Conservation (phyloP, 1,140 invertebrate species). For the Nasonia longicornis region DNA sequence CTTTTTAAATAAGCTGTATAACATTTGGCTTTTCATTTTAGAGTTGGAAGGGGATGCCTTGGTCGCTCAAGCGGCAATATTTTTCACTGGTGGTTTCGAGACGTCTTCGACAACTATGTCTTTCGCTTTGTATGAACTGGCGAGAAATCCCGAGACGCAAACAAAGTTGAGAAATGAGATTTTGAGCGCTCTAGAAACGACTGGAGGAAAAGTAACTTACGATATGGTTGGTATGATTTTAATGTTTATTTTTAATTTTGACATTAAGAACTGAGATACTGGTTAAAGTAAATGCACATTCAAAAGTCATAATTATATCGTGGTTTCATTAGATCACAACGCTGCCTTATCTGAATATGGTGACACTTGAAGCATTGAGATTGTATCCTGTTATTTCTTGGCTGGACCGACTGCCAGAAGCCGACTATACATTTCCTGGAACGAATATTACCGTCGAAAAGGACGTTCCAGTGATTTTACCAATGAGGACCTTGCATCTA, state of each 20-base stretch:
- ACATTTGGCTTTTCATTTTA: background rate
- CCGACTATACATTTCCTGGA: constrained; percentile 61
- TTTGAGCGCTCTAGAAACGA: constrained; percentile 58
- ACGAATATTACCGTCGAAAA: constrained; percentile 61
- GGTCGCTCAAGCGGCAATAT: constrained; percentile 73
- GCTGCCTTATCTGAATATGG: constrained; percentile 44
- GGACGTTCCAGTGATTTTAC: constrained; percentile 64
- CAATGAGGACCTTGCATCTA: constrained; percentile 61
- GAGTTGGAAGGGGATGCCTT: constrained; percentile 73
- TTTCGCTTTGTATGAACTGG: constrained; percentile 70
- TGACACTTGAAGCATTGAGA: constrained; percentile 70
- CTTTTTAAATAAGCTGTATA: no score
- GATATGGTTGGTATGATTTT: constrained; percentile 57
- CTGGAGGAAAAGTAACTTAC: constrained; percentile 65
- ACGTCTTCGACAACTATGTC: constrained; percentile 71
- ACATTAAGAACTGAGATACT: no score
- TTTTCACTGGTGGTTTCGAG: constrained; percentile 76
- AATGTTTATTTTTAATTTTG: background rate
- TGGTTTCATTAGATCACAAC: constrained; percentile 23
- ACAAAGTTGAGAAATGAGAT: constrained; percentile 70
- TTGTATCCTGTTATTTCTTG: constrained; percentile 72
- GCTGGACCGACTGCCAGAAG: constrained; percentile 64
- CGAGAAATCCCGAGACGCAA: constrained; percentile 71
- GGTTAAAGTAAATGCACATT: no score
- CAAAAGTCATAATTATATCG: background rate